Evolutionary conservation across 2,888 invertebrate genomes (phyloP), one percentile per base, ranked within the genome.

Genomic region (Ditula angustiorana): DNA sequence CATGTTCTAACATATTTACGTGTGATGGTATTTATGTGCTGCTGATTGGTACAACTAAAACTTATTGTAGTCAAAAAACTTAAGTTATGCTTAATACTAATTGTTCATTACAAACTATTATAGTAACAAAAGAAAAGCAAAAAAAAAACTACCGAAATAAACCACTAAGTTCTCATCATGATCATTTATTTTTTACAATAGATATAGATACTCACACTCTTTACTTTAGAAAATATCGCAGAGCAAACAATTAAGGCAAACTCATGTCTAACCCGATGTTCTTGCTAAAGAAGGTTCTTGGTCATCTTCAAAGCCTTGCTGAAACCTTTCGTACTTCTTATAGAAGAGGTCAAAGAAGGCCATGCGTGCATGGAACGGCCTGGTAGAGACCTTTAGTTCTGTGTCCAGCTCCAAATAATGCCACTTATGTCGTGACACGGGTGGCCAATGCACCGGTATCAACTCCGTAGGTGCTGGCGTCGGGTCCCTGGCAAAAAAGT

Each of bases 381-480:
- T 49, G 5, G 47, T 61, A 1, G 33, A 56, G 3, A 68, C 19
- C 5, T n/a, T 28, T 5, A 68, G 11, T n/a, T 68, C 52, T 2
- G 52, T 24, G 33, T 68, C 69, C 24, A 72, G 67, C 44, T 64
- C 16, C 41, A 67, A 28, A 37, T 72, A 75, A 28, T 62, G 49
- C 19, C 37, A 55, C 0, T 35, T 41, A 4, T 69, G 67, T 8
- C 50, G 47, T 1, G 68, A 64, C 3, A 68, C 58, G 0, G 67
- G 68, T 7, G 58, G 56, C 74, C 74, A 74, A 24, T 61, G 69
- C 0, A 81, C 67, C 19, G 86, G 83, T 2, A 88, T 66, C 3
- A 84, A 50, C 0, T 76, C 73, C 0, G 75, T 75, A 1, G 61
- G 67, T 0, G 71, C 66, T 0, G 86, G 87, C 1, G 83, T 86